Conservation (phyloP, 1,140 invertebrate genomes). For the Cyrtorhinus lividipennis region DNA sequence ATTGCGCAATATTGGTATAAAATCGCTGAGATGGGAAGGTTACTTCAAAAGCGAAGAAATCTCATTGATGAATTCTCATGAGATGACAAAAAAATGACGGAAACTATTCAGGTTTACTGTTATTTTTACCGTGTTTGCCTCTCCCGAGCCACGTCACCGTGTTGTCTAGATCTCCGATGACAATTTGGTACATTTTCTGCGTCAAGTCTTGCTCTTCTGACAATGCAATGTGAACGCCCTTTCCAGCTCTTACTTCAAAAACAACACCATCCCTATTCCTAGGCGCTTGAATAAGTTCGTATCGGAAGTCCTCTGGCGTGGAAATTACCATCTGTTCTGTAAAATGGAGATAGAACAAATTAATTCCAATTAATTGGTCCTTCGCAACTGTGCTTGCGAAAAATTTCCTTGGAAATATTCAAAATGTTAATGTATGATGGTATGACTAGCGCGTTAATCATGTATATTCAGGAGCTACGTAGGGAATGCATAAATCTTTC, state of each 20-base stretch:
- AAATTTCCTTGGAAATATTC: too few relatives aligned
- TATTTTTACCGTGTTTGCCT: slow-evolving; percentile 41
- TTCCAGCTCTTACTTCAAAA: slow-evolving; percentile 37
- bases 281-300: slow-evolving; percentile 44
- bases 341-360: slow-evolving; percentile 24
- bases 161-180: slow-evolving; percentile 39
- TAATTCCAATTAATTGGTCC: background rate
- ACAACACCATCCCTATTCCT: slow-evolving; percentile 41
- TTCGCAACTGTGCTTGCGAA: too few relatives aligned
- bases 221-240: slow-evolving; percentile 41
- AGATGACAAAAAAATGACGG: too few relatives aligned
- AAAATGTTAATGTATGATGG: too few relatives aligned
- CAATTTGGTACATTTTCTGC: slow-evolving; percentile 42
- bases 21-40: too few relatives aligned
- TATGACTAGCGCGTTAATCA: too few relatives aligned
- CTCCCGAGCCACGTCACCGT: slow-evolving; percentile 41
- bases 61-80: too few relatives aligned
- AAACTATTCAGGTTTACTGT: too few relatives aligned
- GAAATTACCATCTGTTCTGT: slow-evolving; percentile 46
- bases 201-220: slow-evolving; percentile 34
- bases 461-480: too few relatives aligned
- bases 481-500: too few relatives aligned
- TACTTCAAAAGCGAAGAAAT: too few relatives aligned
- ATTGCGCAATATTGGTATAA: too few relatives aligned
- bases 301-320: slow-evolving; percentile 41